Percentiles rank a stretch among this genome's conserved stretches.
Evolutionary conservation across 2,797 vertebrate species (phyloP).

Genomic region (Sebastes reedi): DNA sequence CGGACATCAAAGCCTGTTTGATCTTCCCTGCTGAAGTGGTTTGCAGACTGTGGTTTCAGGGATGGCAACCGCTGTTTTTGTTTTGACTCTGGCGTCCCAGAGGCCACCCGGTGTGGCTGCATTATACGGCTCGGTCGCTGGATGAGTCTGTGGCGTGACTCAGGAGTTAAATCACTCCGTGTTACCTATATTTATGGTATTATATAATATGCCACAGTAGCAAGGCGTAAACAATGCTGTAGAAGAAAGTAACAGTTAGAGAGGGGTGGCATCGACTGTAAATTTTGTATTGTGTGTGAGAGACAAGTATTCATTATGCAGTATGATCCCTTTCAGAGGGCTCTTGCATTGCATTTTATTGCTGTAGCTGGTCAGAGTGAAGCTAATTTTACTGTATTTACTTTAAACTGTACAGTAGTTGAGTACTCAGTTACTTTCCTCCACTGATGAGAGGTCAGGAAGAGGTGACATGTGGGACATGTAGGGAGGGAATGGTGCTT

Average conservation of each 20-base stretch:
- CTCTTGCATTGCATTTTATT: background rate
- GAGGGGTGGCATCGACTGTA: background rate
- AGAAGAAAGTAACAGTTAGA: background rate
- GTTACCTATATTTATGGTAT: background rate
- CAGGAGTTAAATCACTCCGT: background rate
- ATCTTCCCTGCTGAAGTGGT: conserved; percentile 38
- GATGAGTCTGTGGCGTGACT: background rate
- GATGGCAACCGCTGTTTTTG: conserved; percentile 32
- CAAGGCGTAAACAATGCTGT: background rate
- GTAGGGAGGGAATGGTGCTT: conserved; percentile 10
- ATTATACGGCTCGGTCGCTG: background rate
- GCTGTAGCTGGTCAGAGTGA: background rate
- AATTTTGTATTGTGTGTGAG: background rate
- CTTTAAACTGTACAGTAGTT: background rate
- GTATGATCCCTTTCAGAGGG: background rate
- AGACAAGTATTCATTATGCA: background rate
- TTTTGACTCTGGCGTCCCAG: conserved; percentile 29
- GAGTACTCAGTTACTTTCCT: background rate
- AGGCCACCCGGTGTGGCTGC: conserved; percentile 10
- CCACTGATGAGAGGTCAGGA: conserved; percentile 25
- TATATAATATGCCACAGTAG: background rate
- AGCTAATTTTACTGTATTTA: background rate
- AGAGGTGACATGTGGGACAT: conserved; percentile 20
- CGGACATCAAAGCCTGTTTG: conserved; percentile 63
- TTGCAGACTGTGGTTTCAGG: conserved; percentile 9